These are phyloP conservation scores for Montipora cactus DNA, from an alignment of 64 coral and sea anemone genomes.

Conservation along the genomic window DNA sequence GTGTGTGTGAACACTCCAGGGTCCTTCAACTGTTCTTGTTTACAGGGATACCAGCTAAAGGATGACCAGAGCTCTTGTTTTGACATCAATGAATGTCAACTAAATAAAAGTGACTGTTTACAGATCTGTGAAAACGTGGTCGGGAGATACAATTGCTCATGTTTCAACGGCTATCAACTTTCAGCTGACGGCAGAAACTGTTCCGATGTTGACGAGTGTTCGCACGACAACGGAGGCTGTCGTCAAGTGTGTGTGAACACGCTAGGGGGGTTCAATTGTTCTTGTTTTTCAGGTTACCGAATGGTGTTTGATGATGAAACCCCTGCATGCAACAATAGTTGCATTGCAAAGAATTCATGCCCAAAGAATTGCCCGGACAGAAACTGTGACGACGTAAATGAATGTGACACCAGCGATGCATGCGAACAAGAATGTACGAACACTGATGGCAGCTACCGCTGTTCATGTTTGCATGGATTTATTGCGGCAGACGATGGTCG, in stretches of 20 bases:
- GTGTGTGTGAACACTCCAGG: constrained; percentile 72
- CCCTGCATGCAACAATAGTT: constrained; percentile 55
- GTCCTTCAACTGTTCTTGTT: constrained; percentile 64
- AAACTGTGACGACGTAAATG: constrained; percentile 75
- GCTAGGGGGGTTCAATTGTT: constrained; percentile 58
- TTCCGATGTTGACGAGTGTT: constrained; percentile 77
- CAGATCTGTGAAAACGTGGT: constrained; percentile 60
- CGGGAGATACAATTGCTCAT: constrained; percentile 69
- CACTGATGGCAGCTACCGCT: constrained; percentile 59
- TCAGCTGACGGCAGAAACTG: constrained; percentile 63
- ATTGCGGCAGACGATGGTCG: constrained; percentile 9
- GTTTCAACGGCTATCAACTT: constrained; percentile 57
- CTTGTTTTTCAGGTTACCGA: constrained; percentile 59
- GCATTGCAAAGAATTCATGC: constrained; percentile 25
- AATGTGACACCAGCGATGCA: constrained; percentile 21
- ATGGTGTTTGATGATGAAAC: constrained; percentile 19
- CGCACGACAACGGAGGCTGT: constrained; percentile 21
- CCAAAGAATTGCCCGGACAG: constrained; percentile 27
- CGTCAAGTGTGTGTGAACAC: constrained; percentile 72
- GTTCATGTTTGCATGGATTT: constrained; percentile 65
- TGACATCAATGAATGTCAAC: constrained; percentile 79
- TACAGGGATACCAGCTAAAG: constrained; percentile 39
- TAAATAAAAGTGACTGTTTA: constrained; percentile 39
- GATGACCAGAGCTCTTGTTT: constrained; percentile 44
- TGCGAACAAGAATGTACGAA: constrained; percentile 75